Conservation (phyloP, 2,797 vertebrate genomes). For the Botia kubotai region DNA sequence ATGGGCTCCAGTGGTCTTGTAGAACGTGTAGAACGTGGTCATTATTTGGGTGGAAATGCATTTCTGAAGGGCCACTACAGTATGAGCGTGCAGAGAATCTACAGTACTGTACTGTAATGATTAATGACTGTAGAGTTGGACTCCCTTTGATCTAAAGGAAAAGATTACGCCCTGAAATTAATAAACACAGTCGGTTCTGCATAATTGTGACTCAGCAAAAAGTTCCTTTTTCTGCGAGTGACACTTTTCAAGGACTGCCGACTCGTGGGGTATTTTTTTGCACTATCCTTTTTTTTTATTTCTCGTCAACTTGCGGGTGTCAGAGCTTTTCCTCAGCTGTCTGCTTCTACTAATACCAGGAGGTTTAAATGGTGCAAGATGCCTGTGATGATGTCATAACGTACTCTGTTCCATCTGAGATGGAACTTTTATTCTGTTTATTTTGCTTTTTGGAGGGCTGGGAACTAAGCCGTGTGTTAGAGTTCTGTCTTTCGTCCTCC, state of each 20-base stretch:
- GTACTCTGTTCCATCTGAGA: constrained; percentile 35
- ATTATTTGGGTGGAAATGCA: constrained; percentile 9
- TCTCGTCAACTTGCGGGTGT: constrained; percentile 67
- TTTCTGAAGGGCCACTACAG: constrained; percentile 21
- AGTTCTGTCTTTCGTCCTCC: constrained; percentile 42
- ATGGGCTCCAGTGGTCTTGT: constrained; percentile 5
- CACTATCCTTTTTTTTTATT: constrained; percentile 45
- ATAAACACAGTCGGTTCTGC: constrained; percentile 39
- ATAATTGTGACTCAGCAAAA: constrained; percentile 44
- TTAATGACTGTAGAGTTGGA: constrained; percentile 49
- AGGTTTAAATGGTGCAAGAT: constrained; percentile 75
- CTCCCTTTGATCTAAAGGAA: constrained; percentile 42
- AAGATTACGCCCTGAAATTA: constrained; percentile 47
- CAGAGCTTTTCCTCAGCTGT: constrained; percentile 51
- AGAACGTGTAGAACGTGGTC: background rate
- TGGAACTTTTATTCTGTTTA: constrained; percentile 26
- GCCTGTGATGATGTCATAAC: constrained; percentile 81
- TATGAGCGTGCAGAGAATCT: constrained; percentile 23
- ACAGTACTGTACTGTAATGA: constrained; percentile 47
- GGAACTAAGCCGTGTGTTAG: constrained; percentile 42
- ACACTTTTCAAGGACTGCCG: constrained; percentile 37
- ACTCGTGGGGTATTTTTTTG: constrained; percentile 5
- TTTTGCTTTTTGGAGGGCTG: background rate
- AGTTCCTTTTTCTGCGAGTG: constrained; percentile 27
- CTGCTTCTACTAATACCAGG: constrained; percentile 52